Conservation (phyloP, 2,888 invertebrate species). For the Macrophya alboannulata region DNA sequence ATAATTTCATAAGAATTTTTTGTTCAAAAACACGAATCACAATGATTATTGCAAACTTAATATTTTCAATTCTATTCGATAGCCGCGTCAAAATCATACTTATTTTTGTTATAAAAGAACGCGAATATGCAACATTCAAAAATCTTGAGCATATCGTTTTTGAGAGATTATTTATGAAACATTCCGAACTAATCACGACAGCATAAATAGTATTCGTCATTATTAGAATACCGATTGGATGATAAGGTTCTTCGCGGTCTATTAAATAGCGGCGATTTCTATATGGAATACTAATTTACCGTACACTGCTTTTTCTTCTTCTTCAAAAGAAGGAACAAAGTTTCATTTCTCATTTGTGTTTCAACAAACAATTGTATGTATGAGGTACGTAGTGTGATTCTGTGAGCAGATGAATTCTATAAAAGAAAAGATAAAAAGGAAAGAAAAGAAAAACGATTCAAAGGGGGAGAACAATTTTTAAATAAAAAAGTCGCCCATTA, state of each 20-base stretch:
- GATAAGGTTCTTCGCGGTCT: background rate
- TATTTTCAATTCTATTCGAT: too few species aligned
- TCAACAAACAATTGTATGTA: slow-evolving; percentile 58
- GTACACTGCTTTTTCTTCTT: slow-evolving; percentile 56
- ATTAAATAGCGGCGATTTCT: slow-evolving; percentile 73
- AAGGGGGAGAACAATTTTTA: slow-evolving; percentile 15
- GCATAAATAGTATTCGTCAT: slow-evolving; percentile 39
- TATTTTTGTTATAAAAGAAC: background rate
- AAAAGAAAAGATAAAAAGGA: slow-evolving; percentile 47
- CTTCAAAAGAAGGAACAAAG: slow-evolving; percentile 1
- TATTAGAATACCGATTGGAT: slow-evolving; percentile 27
- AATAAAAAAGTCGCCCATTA: slow-evolving; percentile 22
- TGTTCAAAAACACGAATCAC: background rate
- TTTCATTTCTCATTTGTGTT: slow-evolving; percentile 56
- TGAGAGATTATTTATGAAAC: background rate
- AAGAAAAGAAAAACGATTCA: slow-evolving; percentile 12
- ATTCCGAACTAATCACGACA: slow-evolving; percentile 36
- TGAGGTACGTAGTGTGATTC: slow-evolving; percentile 61
- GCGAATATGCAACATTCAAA: background rate
- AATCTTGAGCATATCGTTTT: background rate
- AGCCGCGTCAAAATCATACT: background rate
- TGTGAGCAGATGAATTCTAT: slow-evolving; percentile 62
- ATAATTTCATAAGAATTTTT: background rate
- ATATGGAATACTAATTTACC: slow-evolving; percentile 76
- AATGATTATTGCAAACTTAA: too few species aligned